Evolutionary conservation across 2,797 vertebrate genomes (phyloP).

Genomic region (Hippopotamyrus pictus): DNA sequence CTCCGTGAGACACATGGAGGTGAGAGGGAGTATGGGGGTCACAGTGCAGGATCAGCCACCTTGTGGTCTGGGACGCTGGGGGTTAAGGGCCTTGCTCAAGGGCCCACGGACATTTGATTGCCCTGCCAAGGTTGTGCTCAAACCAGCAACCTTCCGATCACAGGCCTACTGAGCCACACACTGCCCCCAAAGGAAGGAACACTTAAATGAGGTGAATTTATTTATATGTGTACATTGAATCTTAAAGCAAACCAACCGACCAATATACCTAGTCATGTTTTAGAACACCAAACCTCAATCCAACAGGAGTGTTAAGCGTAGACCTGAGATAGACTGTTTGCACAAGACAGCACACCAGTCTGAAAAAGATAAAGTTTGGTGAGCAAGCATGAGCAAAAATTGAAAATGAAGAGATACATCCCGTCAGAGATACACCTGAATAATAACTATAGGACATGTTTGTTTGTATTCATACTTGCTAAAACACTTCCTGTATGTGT

Average conservation of each 20-base stretch:
- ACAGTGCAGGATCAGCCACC: not conserved
- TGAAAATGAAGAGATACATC: not conserved
- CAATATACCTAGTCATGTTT: not conserved
- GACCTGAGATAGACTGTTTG: not conserved
- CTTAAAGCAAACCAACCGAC: not conserved
- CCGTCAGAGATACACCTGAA: not conserved
- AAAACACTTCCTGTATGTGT: not conserved
- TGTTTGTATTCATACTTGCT: not conserved
- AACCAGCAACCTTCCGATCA: not conserved
- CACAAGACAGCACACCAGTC: not conserved
- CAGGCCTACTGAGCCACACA: not conserved
- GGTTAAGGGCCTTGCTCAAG: not conserved
- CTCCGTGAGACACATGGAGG: not conserved
- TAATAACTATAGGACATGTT: conserved; percentile 14
- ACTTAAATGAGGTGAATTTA: not conserved
- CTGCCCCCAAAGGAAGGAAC: not conserved
- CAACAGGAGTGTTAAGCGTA: not conserved
- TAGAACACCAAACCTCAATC: not conserved
- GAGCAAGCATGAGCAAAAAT: not conserved
- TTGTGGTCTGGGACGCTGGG: not conserved
- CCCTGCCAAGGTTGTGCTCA: not conserved
- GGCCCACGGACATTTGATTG: not conserved
- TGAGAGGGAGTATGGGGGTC: not conserved
- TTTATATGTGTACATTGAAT: not conserved
- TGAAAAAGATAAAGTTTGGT: not conserved